Percentiles rank a stretch among this genome's conserved stretches.
Evolutionary conservation across 2,888 invertebrate genomes (phyloP).

Genomic region (Lithophane leautieri): DNA sequence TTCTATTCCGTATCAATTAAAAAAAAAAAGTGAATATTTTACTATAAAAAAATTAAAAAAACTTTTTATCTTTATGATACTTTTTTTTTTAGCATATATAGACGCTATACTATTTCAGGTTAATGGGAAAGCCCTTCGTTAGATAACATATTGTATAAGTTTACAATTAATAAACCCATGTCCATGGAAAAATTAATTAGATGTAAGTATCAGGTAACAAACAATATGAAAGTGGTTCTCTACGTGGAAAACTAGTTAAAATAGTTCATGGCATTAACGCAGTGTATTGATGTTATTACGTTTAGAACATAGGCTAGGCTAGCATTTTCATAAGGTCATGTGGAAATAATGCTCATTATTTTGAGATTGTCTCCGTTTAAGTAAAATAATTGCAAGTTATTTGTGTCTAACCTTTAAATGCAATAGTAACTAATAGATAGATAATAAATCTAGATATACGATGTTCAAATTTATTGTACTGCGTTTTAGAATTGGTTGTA

Average conservation of each 20-base stretch:
- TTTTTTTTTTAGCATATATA: too few species aligned
- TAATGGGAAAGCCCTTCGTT: too few species aligned
- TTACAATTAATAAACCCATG: too few species aligned
- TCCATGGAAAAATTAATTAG: too few species aligned
- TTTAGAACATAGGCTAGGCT: slow-evolving; percentile 3
- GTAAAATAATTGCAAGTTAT: slow-evolving; percentile 49
- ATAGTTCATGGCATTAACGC: slow-evolving; percentile 1
- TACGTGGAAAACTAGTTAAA: background rate
- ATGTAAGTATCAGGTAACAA: background rate
- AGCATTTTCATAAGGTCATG: slow-evolving; percentile 42
- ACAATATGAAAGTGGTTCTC: background rate
- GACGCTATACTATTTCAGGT: too few species aligned
- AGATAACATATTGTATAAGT: too few species aligned
- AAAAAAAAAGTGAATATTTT: too few species aligned
- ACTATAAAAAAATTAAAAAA: too few species aligned
- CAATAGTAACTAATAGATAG: slow-evolving; percentile 10
- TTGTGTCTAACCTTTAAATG: slow-evolving; percentile 46
- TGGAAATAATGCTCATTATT: slow-evolving; percentile 49
- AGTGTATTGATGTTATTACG: slow-evolving; percentile 4
- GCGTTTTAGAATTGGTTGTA: slow-evolving; percentile 7
- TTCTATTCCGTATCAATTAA: too few species aligned
- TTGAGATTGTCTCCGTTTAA: slow-evolving; percentile 39
- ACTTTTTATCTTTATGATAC: too few species aligned
- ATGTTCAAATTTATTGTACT: slow-evolving; percentile 40
- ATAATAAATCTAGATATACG: background rate